Percentiles rank a stretch among this genome's conserved stretches.
Conservation (phyloP, 2,113 vertebrate species). For the Pachyramphus minor region DNA sequence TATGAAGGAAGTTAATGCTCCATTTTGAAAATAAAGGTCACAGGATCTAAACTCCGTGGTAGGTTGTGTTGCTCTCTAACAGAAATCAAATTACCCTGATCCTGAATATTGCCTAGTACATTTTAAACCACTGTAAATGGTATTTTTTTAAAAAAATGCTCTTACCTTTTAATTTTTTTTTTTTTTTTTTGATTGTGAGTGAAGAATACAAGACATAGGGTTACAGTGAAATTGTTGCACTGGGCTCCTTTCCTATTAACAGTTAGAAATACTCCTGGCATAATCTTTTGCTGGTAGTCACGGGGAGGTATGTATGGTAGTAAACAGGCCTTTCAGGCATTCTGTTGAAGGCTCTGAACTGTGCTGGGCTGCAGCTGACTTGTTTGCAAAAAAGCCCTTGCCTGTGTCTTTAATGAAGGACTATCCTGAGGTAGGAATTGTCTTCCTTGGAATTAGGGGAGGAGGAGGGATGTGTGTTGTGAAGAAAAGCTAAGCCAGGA, state of each 20-base stretch:
- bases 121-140: not conserved
- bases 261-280: not conserved
- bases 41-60: not conserved
- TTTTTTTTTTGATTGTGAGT: not conserved
- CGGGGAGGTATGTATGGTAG: not conserved
- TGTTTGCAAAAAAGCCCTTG: not conserved
- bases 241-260: not conserved
- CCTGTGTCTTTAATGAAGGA: not conserved
- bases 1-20: not conserved
- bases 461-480: not conserved
- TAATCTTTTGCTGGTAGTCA: not conserved
- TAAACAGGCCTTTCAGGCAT: not conserved
- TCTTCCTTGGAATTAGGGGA: constrained; percentile 23
- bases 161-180: not conserved
- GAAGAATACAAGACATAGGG: not conserved
- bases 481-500: constrained; percentile 42
- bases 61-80: not conserved
- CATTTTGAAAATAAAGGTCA: not conserved
- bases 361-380: not conserved
- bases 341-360: not conserved
- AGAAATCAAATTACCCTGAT: not conserved
- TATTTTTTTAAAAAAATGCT: not conserved
- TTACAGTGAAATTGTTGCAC: not conserved
- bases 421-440: constrained; percentile 2
- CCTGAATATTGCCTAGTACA: not conserved